Percentiles rank a stretch among this genome's conserved stretches.
phyloP scores from a whole-genome alignment of 2,888 invertebrate species.

The Lasioglossum lativentre region DNA sequence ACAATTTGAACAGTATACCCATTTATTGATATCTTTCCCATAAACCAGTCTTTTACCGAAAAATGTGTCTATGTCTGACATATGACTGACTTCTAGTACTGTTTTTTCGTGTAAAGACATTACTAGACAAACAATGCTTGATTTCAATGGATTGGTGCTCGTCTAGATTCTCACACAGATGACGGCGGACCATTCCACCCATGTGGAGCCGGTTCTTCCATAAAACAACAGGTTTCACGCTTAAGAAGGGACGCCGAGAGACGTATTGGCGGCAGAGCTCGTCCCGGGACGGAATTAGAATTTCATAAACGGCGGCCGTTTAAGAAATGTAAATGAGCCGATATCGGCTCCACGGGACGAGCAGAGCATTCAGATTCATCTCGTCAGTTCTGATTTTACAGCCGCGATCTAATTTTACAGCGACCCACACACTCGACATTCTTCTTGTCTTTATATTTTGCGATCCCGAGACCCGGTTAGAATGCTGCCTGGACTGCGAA shows the following conservation, averaged over 20 bases:
- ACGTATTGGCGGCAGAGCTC: not conserved
- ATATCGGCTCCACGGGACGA: constrained; percentile 3
- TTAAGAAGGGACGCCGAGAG: not conserved
- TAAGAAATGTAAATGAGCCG: constrained; percentile 20
- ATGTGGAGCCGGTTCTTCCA: not conserved
- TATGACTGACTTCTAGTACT: not conserved
- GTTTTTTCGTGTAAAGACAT: not conserved
- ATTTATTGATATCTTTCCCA: not conserved
- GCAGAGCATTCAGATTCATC: constrained; percentile 9
- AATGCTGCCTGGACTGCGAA: not conserved
- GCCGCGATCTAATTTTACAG: constrained; percentile 39
- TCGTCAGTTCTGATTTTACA: constrained; percentile 36
- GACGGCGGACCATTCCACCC: not conserved
- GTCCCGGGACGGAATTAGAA: constrained; percentile 22
- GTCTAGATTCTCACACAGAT: not conserved
- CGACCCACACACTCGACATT: too few species aligned
- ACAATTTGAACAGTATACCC: too few species aligned
- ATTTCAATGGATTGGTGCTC: not conserved
- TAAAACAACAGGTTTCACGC: not conserved
- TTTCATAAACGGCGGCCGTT: constrained; percentile 30
- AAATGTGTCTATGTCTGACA: not conserved
- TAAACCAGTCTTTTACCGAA: not conserved
- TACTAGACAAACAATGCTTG: not conserved
- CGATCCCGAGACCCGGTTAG: not conserved
- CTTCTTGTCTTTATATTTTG: constrained; percentile 10